Evolutionary conservation across 2,797 vertebrate genomes (phyloP).

Genomic region (Clarias laeviceps): DNA sequence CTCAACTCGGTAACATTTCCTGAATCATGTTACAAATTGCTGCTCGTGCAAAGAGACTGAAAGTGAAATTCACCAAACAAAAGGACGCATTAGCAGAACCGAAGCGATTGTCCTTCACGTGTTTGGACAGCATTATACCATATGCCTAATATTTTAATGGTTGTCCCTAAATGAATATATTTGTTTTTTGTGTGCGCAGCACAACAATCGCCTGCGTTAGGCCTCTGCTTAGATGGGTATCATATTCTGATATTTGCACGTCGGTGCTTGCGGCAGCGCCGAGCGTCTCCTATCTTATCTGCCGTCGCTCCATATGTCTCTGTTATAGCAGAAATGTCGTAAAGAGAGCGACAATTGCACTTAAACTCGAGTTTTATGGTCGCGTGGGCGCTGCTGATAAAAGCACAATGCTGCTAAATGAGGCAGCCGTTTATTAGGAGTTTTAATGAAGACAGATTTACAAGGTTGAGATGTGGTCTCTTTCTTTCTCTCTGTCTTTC

Average conservation of each 20-base stretch:
- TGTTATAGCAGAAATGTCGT: slow-evolving; percentile 57
- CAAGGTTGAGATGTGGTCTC: neutral
- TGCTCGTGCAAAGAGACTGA: neutral
- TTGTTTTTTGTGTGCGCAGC: slow-evolving; percentile 18
- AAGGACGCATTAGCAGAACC: slow-evolving; percentile 35
- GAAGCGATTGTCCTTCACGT: slow-evolving; percentile 30
- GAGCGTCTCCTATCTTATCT: slow-evolving; percentile 64
- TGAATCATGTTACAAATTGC: neutral
- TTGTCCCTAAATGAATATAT: slow-evolving; percentile 32
- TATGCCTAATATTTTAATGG: neutral
- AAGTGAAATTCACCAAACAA: slow-evolving; percentile 33
- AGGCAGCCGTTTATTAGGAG: slow-evolving; percentile 12
- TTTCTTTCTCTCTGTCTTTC: neutral
- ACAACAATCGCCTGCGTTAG: slow-evolving; percentile 2
- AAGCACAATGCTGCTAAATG: slow-evolving; percentile 35
- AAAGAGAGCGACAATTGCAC: slow-evolving; percentile 60
- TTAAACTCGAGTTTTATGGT: slow-evolving; percentile 57
- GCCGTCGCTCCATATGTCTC: slow-evolving; percentile 60
- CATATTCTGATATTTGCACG: slow-evolving; percentile 45
- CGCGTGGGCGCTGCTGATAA: slow-evolving; percentile 67
- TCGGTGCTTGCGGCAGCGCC: slow-evolving; percentile 46
- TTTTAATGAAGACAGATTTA: slow-evolving; percentile 25
- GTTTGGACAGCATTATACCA: slow-evolving; percentile 24
- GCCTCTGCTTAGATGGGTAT: slow-evolving; percentile 31
- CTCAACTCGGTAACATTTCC: neutral